A percentile compares a stretch with the other conserved stretches of the same genome.
These are phyloP conservation scores for Intellagama lesueurii DNA, from an alignment of 2,797 vertebrate species.

Conservation along the genomic window DNA sequence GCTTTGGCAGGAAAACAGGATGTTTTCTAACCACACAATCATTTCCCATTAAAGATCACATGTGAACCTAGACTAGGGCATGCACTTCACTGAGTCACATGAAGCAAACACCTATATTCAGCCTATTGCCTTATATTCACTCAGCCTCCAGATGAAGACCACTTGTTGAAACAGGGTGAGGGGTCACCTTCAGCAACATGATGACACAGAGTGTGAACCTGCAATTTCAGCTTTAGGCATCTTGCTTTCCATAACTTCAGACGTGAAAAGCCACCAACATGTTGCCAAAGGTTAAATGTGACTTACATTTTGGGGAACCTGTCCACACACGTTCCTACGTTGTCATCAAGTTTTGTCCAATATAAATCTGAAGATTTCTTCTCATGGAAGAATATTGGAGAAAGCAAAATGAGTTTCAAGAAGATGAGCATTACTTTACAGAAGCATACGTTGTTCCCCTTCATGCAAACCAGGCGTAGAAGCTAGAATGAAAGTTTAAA, in stretches of 20 bases:
- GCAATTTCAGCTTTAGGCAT: background rate
- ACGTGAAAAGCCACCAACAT: background rate
- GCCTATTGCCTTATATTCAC: background rate
- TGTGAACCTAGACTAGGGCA: background rate
- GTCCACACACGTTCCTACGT: background rate
- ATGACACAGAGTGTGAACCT: background rate
- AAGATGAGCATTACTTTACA: background rate
- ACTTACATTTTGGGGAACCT: background rate
- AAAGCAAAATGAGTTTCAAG: background rate
- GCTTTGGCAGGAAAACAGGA: slow-evolving; percentile 19
- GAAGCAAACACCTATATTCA: slow-evolving; percentile 15
- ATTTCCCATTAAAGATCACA: slow-evolving; percentile 29
- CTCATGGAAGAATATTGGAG: background rate
- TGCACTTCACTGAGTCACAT: background rate
- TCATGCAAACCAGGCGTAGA: background rate
- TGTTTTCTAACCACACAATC: slow-evolving; percentile 6
- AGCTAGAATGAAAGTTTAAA: background rate
- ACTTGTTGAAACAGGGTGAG: background rate
- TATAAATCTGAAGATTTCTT: background rate
- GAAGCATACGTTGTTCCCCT: background rate
- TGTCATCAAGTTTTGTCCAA: background rate
- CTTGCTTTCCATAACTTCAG: background rate
- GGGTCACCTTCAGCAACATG: too few species aligned
- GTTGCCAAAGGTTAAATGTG: background rate
- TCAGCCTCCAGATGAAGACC: background rate